Evolutionary conservation across 2,888 invertebrate species (phyloP).

Genomic region (Caenorhabditis afra): DNA sequence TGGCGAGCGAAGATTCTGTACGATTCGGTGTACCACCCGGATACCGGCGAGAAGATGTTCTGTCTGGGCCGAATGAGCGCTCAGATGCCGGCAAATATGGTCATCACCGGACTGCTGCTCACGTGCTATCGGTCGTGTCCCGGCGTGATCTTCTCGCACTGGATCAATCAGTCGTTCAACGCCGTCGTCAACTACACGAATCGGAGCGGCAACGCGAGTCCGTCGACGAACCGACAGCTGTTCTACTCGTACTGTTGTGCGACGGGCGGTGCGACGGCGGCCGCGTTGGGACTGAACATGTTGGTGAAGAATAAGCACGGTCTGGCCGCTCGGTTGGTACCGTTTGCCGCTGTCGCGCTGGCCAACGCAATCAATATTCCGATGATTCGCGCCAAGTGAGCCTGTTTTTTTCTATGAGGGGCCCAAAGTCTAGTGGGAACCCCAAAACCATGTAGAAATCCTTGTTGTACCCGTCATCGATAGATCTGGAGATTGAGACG

Average conservation of each 20-base stretch:
- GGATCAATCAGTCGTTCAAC: slow-evolving; percentile 87
- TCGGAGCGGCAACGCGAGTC: slow-evolving; percentile 83
- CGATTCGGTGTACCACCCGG: slow-evolving; percentile 98
- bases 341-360: slow-evolving; percentile 93
- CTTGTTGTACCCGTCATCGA: too few relatives aligned
- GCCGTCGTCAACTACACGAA: slow-evolving; percentile 99
- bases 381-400: slow-evolving; percentile 87
- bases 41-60: slow-evolving; percentile 96
- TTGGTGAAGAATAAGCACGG: slow-evolving; percentile 83
- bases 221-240: slow-evolving; percentile 83
- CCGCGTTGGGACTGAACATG: slow-evolving; percentile 63
- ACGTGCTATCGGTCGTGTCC: slow-evolving; percentile 93
- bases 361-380: slow-evolving; percentile 98
- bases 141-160: slow-evolving; percentile 96
- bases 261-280: slow-evolving; percentile 65
- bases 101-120: slow-evolving; percentile 96
- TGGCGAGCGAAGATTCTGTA: slow-evolving; percentile 94
- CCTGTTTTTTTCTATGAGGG: neutral
- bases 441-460: neutral
- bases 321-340: slow-evolving; percentile 91
- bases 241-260: slow-evolving; percentile 81
- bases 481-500: too few relatives aligned
- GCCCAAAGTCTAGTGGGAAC: too few relatives aligned
- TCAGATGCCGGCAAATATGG: slow-evolving; percentile 93
- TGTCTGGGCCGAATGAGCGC: slow-evolving; percentile 96